Evolutionary conservation across 2,888 invertebrate genomes (phyloP).

Genomic region (Sisyra terminalis): DNA sequence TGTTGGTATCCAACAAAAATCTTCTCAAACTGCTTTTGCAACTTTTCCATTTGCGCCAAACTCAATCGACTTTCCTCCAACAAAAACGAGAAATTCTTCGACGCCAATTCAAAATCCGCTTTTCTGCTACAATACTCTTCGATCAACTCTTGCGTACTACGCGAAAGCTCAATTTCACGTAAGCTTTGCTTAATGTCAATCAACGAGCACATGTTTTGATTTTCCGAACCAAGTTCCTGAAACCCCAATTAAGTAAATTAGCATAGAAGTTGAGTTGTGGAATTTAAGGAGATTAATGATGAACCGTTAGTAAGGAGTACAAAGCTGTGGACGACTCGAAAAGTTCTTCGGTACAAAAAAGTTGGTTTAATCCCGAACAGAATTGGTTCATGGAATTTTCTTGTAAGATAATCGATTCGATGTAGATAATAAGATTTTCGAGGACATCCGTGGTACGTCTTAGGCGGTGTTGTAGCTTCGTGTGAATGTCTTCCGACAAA

Average conservation of each 20-base stretch:
- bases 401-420: background rate
- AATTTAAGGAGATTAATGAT: too few species aligned
- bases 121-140: slow-evolving; percentile 13
- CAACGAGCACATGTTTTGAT: background rate
- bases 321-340: background rate
- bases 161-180: slow-evolving; percentile 10
- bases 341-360: background rate
- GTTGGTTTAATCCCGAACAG: background rate
- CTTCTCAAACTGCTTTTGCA: slow-evolving; percentile 15
- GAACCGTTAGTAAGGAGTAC: background rate
- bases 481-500: background rate
- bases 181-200: background rate
- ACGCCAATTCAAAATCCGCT: slow-evolving; percentile 15
- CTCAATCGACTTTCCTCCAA: slow-evolving; percentile 14
- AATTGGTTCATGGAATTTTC: background rate
- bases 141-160: slow-evolving; percentile 13
- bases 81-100: slow-evolving; percentile 16
- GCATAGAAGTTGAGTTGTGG: too few species aligned
- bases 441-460: background rate
- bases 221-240: background rate
- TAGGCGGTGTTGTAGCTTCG: background rate
- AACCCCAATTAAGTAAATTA: too few species aligned
- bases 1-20: slow-evolving; percentile 15
- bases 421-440: background rate
- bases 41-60: slow-evolving; percentile 15